Evolutionary conservation across 2,113 vertebrate species (phyloP).

Genomic region (Recurvirostra avosetta): DNA sequence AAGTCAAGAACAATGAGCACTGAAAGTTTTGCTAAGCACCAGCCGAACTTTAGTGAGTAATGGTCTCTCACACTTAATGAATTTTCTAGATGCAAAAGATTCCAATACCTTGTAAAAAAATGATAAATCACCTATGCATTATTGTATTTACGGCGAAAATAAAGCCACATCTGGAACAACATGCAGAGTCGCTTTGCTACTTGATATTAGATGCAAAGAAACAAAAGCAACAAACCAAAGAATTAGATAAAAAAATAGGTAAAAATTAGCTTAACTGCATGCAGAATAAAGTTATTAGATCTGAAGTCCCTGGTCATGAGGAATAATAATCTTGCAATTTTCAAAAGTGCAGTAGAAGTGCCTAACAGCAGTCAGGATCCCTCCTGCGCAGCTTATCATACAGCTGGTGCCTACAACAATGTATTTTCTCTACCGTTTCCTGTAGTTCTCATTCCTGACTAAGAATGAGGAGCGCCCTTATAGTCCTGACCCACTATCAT

Average conservation of each 20-base stretch:
- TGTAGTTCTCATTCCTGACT: background rate
- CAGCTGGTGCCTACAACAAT: background rate
- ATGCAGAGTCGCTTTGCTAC: background rate
- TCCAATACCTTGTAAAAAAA: background rate
- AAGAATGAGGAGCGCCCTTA: background rate
- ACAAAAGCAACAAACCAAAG: background rate
- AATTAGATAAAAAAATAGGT: background rate
- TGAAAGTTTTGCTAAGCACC: background rate
- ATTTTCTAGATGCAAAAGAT: background rate
- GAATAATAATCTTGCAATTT: background rate
- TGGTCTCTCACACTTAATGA: background rate
- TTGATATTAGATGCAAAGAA: background rate
- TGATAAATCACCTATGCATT: background rate
- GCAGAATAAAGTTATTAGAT: background rate
- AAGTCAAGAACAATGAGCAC: background rate
- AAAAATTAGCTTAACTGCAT: background rate
- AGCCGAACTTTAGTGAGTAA: background rate
- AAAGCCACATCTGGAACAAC: background rate
- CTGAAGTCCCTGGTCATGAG: background rate
- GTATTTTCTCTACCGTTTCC: background rate
- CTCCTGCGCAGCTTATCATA: background rate
- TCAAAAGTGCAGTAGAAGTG: background rate
- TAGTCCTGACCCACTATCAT: background rate
- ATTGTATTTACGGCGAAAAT: background rate
- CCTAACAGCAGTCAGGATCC: background rate